Base-by-base conservation (phyloP, 1,140 invertebrate species). In the Caenorhabditis latens region DNA sequence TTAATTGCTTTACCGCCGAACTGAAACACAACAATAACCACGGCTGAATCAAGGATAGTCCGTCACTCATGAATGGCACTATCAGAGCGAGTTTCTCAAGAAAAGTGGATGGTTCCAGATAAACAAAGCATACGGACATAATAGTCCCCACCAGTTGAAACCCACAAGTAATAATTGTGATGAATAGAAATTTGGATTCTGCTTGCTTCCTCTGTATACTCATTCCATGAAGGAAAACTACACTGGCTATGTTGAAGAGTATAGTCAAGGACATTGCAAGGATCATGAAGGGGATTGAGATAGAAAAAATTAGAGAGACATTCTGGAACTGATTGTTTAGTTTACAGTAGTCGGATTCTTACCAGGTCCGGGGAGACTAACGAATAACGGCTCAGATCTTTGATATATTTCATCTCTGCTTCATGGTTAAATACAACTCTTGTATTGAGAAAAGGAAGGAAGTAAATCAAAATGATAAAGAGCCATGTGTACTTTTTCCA, bases 11-110 rank as follows among this genome's bases (percentile, higher is more conserved):
- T 8, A 58, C 57, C 8, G 57, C 57, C 4, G 57, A n/a, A n/a
- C 57, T 58, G 57, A 58, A 58, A 58, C 57, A 58, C 4, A 58
- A n/a, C 57, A 58, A 21, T n/a, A 58, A n/a, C 57, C 57, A 58
- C n/a, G 57, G 57, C n/a, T 58, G 57, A n/a, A 58, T n/a, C 57
- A 58, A n/a, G n/a, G 57, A n/a, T n/a, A 21, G n/a, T 21, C 57
- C 57, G n/a, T 58, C 57, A n/a, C 57, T 58, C 8, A n/a, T 58
- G 57, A 58, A 58, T 58, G 57, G 57, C 3, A n/a, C 8, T n/a
- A 58, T 58, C n/a, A 58, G 16, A n/a, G 57, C 16, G 8, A 58
- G n/a, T 58, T 58, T 19, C 19, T n/a, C n/a, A n/a, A 58, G n/a
- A 8, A 21, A n/a, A 19, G 11, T 4, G n/a, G 57, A 58, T n/a